Percentiles rank a stretch among this genome's conserved stretches.
These are phyloP conservation scores for Fistularia commersonii DNA, from an alignment of 2,797 vertebrate species.

Conservation along the genomic window DNA sequence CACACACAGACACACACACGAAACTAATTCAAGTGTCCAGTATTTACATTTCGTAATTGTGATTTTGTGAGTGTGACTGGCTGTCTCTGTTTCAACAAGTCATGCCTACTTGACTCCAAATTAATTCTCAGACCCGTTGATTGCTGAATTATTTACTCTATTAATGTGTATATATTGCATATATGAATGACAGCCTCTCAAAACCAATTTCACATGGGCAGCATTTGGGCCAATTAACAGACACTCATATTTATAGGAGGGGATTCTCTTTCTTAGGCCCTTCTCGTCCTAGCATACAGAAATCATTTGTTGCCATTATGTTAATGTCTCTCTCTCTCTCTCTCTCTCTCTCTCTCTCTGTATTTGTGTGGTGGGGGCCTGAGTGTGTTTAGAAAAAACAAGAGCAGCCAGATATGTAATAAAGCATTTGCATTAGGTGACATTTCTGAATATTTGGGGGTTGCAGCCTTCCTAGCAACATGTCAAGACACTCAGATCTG, in stretches of 20 bases:
- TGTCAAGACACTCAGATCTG: conserved; percentile 11
- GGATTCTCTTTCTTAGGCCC: conserved; percentile 10
- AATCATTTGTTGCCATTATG: not conserved
- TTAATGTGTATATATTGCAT: conserved; percentile 9
- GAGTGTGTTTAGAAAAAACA: too few relatives aligned
- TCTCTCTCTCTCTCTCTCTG: too few relatives aligned
- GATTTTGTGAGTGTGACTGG: conserved; percentile 18
- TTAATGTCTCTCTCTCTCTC: not conserved
- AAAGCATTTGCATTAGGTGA: conserved; percentile 38
- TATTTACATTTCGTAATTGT: conserved; percentile 20
- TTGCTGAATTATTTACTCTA: conserved; percentile 21
- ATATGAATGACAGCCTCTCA: conserved; percentile 9
- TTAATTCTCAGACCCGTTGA: conserved; percentile 25
- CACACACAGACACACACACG: not conserved
- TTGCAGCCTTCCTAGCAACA: conserved; percentile 1
- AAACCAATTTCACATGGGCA: conserved; percentile 12
- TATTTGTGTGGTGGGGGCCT: not conserved
- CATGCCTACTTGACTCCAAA: conserved; percentile 14
- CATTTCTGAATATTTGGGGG: conserved; percentile 24
- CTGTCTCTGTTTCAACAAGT: conserved; percentile 24
- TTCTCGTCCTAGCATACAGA: not conserved
- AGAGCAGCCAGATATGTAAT: conserved; percentile 24
- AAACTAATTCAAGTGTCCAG: conserved; percentile 12
- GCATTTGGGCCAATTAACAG: conserved; percentile 12
- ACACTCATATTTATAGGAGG: conserved; percentile 8